A percentile compares a stretch with the other conserved stretches of the same genome.
Evolutionary conservation across 2,888 invertebrate genomes (phyloP).

Genomic region (Orchesella flavescens): DNA sequence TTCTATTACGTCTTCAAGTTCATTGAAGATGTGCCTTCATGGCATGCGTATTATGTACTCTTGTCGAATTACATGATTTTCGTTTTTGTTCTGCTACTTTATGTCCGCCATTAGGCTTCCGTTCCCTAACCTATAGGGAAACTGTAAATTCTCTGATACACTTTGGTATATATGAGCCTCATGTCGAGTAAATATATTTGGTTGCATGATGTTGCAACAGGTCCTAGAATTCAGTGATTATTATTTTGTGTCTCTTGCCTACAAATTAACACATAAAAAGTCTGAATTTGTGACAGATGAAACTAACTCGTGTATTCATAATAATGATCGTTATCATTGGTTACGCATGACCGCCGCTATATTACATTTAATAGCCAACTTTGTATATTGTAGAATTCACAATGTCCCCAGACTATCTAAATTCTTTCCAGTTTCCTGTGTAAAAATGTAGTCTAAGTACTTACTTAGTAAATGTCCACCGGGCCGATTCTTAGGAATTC

Average conservation of each 20-base stretch:
- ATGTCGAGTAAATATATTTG: not conserved
- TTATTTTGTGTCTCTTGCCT: slow-evolving; percentile 55
- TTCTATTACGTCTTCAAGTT: slow-evolving; percentile 21
- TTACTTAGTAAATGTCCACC: too few species aligned
- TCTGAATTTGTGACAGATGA: slow-evolving; percentile 5
- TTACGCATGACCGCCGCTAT: not conserved
- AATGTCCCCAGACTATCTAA: too few species aligned
- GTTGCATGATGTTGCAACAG: not conserved
- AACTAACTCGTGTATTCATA: not conserved
- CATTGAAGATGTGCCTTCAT: slow-evolving; percentile 36
- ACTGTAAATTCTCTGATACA: too few species aligned
- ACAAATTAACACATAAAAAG: slow-evolving; percentile 66
- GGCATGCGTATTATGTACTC: slow-evolving; percentile 31
- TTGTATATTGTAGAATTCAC: too few species aligned
- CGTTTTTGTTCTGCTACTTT: slow-evolving; percentile 27
- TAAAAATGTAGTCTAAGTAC: too few species aligned
- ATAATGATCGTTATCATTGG: too few species aligned
- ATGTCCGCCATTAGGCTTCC: not conserved
- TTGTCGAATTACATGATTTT: slow-evolving; percentile 50
- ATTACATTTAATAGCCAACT: not conserved
- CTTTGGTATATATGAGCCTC: not conserved
- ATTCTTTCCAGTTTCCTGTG: too few species aligned
- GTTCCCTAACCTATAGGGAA: not conserved
- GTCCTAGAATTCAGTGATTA: slow-evolving; percentile 14
- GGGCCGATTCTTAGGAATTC: not conserved